Percentiles rank a stretch among this genome's conserved stretches.
phyloP scores from a whole-genome alignment of 2,888 invertebrate species.

The Trachelus iudaicus region DNA sequence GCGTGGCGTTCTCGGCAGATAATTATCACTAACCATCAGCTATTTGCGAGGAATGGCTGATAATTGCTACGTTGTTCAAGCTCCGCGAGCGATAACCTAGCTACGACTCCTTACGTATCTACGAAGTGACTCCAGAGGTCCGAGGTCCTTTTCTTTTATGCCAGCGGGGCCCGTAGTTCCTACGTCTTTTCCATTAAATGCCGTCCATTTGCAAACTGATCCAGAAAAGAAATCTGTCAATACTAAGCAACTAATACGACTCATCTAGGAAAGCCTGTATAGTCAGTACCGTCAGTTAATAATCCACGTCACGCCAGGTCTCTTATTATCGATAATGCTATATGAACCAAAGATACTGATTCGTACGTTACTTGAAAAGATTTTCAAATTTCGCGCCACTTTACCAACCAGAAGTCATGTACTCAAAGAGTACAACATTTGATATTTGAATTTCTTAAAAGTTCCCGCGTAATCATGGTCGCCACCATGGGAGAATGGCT shows the following conservation, averaged over 20 bases:
- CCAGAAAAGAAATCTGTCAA: not conserved
- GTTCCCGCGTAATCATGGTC: not conserved
- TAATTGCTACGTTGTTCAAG: slow-evolving; percentile 64
- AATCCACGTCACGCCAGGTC: not conserved
- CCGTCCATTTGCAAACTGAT: not conserved
- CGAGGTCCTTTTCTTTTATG: not conserved
- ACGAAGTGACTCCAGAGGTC: slow-evolving; percentile 43
- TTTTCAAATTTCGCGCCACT: not conserved
- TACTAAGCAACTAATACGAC: not conserved
- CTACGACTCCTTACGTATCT: slow-evolving; percentile 47
- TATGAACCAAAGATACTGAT: not conserved
- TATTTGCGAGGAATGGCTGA: slow-evolving; percentile 66
- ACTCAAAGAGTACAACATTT: not conserved
- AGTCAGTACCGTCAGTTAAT: not conserved
- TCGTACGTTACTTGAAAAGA: not conserved
- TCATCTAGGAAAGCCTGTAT: not conserved
- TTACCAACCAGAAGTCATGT: not conserved
- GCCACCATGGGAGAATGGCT: not conserved
- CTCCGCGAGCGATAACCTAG: slow-evolving; percentile 61
- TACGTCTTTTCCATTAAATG: not conserved
- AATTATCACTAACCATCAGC: slow-evolving; percentile 67
- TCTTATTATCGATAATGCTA: not conserved
- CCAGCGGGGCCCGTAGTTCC: not conserved
- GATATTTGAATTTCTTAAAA: not conserved
- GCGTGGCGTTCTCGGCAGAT: slow-evolving; percentile 62